A percentile compares a stretch with the other conserved stretches of the same genome.
Conservation (phyloP, 2,797 vertebrate genomes). For the Thripadectes ignobilis region DNA sequence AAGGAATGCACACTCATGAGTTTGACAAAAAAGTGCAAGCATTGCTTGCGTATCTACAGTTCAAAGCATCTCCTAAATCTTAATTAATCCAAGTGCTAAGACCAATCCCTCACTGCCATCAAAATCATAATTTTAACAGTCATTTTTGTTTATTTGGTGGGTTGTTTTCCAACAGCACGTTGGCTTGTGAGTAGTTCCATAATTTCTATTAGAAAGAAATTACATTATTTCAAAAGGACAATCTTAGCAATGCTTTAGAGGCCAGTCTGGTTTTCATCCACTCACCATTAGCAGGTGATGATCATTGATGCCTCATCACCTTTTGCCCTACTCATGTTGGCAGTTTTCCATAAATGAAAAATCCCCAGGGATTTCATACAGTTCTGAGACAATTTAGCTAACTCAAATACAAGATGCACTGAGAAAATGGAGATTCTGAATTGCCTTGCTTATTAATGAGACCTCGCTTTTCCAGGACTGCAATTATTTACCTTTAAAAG, state of each 20-base stretch:
- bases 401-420: neutral
- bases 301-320: neutral
- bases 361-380: neutral
- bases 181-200: neutral
- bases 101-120: neutral
- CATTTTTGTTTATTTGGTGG: neutral
- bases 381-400: neutral
- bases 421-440: neutral
- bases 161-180: rapidly evolving
- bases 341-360: slow-evolving; percentile 7
- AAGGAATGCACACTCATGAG: neutral
- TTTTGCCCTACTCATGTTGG: neutral
- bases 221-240: neutral
- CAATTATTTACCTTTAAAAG: slow-evolving; percentile 34
- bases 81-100: neutral
- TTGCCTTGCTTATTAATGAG: neutral
- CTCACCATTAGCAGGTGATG: neutral
- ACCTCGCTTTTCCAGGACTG: slow-evolving; percentile 23
- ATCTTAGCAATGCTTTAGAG: neutral
- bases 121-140: neutral
- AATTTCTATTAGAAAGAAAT: neutral
- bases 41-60: rapidly evolving
- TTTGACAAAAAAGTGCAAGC: neutral
- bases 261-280: neutral
- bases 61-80: neutral